phyloP scores from a whole-genome alignment of 1,140 invertebrate genomes.

The Nixonia krombeini region DNA sequence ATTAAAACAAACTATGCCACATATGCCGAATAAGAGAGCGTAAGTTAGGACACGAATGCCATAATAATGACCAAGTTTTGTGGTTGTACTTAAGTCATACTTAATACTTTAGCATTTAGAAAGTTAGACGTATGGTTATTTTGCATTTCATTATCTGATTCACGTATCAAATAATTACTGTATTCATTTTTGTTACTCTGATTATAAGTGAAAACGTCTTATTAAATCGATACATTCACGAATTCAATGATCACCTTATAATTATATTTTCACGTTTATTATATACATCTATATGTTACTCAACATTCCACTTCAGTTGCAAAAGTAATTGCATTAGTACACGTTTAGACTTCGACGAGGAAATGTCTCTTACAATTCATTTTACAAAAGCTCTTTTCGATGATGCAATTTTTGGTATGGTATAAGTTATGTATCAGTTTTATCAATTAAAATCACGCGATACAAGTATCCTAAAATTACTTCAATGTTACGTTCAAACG shows the following conservation, averaged over 20 bases:
- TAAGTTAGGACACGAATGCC: conserved; percentile 68
- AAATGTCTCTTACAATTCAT: conserved; percentile 9
- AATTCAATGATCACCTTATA: not conserved
- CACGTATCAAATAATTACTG: conserved; percentile 34
- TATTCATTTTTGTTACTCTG: conserved; percentile 8
- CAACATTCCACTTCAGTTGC: not conserved
- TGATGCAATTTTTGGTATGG: not conserved
- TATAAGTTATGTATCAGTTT: too few relatives aligned
- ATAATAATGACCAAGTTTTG: conserved; percentile 71
- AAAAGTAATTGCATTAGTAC: conserved; percentile 1
- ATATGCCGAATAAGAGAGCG: conserved; percentile 15
- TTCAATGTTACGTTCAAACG: not conserved
- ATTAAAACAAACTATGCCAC: conserved; percentile 9
- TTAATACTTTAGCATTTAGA: conserved; percentile 61
- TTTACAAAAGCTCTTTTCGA: not conserved
- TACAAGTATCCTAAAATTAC: too few relatives aligned
- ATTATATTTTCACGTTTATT: conserved; percentile 2
- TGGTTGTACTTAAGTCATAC: conserved; percentile 73
- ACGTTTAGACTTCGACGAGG: not conserved
- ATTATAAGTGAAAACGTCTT: conserved; percentile 16
- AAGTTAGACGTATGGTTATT: conserved; percentile 56
- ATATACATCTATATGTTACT: conserved; percentile 5
- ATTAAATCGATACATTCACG: conserved; percentile 17
- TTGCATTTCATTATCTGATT: conserved; percentile 50
- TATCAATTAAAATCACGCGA: too few relatives aligned